phyloP scores from a whole-genome alignment of 2,113 vertebrate species.

The Otus sunia region DNA sequence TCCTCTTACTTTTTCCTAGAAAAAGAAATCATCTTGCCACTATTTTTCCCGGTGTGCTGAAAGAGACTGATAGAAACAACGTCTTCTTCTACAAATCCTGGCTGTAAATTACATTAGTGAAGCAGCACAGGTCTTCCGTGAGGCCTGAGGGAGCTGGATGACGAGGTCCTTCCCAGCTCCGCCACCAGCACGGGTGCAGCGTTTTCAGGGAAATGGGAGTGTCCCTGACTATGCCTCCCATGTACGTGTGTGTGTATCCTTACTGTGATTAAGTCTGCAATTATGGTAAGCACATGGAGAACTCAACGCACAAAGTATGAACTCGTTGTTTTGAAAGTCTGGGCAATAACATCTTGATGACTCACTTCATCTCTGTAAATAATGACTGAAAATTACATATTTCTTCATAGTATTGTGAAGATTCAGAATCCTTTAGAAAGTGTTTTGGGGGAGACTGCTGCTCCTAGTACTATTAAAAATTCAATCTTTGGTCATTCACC shows the following conservation, averaged over 20 bases:
- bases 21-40: not conserved
- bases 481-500: not conserved
- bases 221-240: not conserved
- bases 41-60: not conserved
- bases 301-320: not conserved
- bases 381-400: not conserved
- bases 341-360: slow-evolving; percentile 22
- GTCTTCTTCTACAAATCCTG: not conserved
- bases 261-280: slow-evolving; percentile 4
- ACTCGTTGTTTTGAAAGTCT: slow-evolving; percentile 31
- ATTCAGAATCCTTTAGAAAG: not conserved
- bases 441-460: not conserved
- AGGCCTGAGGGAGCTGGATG: not conserved
- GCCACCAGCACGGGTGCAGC: rapidly evolving
- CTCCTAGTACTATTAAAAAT: not conserved
- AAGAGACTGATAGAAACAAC: not conserved
- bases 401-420: not conserved
- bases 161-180: not conserved
- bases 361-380: slow-evolving; percentile 24
- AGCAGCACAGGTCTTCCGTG: not conserved
- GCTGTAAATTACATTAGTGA: not conserved
- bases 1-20: not conserved
- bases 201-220: not conserved
- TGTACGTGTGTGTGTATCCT: not conserved
- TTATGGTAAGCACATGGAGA: slow-evolving; percentile 13